Evolutionary conservation across 2,797 vertebrate genomes (phyloP).

Genomic region (Enoplosus armatus): DNA sequence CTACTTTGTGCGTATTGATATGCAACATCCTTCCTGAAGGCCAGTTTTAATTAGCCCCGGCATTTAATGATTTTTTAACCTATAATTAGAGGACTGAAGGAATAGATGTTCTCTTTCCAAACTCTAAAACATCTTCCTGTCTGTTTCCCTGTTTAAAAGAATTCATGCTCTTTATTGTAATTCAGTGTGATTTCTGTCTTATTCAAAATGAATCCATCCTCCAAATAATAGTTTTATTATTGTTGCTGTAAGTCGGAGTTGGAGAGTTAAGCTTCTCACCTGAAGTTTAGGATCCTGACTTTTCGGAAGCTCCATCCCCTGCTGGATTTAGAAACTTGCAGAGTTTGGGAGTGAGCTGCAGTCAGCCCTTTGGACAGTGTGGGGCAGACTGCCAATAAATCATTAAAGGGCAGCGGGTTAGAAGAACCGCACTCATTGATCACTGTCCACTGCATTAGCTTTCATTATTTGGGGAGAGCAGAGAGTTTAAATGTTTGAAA

Average conservation of each 20-base stretch:
- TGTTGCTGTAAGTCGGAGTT: neutral
- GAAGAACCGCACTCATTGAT: constrained; percentile 5
- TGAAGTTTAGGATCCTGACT: neutral
- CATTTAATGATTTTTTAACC: neutral
- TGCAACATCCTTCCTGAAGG: neutral
- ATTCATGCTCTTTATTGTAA: fast-evolving
- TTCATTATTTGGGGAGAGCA: constrained; percentile 18
- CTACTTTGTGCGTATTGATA: constrained; percentile 1
- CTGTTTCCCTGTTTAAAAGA: neutral
- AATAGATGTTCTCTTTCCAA: neutral
- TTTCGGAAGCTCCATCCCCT: neutral
- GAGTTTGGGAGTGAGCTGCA: neutral
- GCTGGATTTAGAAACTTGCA: neutral
- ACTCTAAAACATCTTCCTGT: neutral
- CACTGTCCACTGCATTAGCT: neutral
- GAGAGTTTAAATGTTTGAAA: constrained; percentile 21
- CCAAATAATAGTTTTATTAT: neutral
- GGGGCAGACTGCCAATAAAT: constrained; percentile 29
- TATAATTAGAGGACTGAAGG: constrained; percentile 1
- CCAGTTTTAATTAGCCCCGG: neutral
- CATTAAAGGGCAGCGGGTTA: constrained; percentile 36
- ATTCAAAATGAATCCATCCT: neutral
- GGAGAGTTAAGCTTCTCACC: neutral
- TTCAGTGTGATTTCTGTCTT: neutral
- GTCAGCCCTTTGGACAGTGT: constrained; percentile 12